phyloP scores from a whole-genome alignment of 2,888 invertebrate species.

The Maniola hyperantus region DNA sequence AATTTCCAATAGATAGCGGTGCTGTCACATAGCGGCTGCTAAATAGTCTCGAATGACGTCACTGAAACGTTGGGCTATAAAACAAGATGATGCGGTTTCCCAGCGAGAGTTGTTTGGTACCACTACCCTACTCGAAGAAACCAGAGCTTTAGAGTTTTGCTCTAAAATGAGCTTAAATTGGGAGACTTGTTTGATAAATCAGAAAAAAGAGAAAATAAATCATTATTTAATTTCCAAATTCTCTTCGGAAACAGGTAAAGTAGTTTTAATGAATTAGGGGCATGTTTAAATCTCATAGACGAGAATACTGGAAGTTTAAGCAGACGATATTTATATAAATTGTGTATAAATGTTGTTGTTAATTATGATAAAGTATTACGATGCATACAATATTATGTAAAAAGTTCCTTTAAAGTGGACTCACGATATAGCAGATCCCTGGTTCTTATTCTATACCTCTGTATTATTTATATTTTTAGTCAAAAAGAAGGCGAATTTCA shows the following conservation, averaged over 20 bases:
- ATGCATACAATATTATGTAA: constrained; percentile 58
- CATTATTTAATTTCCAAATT: constrained; percentile 29
- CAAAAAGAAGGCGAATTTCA: background rate
- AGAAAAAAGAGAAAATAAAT: constrained; percentile 7
- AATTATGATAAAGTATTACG: constrained; percentile 50
- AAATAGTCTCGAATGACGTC: too few relatives aligned
- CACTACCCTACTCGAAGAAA: too few relatives aligned
- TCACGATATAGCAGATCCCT: constrained; percentile 56
- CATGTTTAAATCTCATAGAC: constrained; percentile 40
- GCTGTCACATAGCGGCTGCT: too few relatives aligned
- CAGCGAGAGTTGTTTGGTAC: too few relatives aligned
- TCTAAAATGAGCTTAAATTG: constrained; percentile 35
- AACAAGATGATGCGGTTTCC: too few relatives aligned
- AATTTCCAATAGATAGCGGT: too few relatives aligned
- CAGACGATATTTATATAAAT: constrained; percentile 55
- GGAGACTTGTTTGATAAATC: constrained; percentile 30
- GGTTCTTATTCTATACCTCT: background rate
- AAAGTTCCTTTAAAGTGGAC: constrained; percentile 61
- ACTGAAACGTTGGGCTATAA: too few relatives aligned
- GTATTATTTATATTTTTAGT: background rate
- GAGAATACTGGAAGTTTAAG: constrained; percentile 52
- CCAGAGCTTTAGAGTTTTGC: constrained; percentile 26
- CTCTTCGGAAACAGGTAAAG: constrained; percentile 39
- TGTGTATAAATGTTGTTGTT: constrained; percentile 71
- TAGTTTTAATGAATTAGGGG: constrained; percentile 48